These are phyloP conservation scores for Gasterosteus aculeatus DNA, from an alignment of 2,113 vertebrate species.

Conservation along the genomic window DNA sequence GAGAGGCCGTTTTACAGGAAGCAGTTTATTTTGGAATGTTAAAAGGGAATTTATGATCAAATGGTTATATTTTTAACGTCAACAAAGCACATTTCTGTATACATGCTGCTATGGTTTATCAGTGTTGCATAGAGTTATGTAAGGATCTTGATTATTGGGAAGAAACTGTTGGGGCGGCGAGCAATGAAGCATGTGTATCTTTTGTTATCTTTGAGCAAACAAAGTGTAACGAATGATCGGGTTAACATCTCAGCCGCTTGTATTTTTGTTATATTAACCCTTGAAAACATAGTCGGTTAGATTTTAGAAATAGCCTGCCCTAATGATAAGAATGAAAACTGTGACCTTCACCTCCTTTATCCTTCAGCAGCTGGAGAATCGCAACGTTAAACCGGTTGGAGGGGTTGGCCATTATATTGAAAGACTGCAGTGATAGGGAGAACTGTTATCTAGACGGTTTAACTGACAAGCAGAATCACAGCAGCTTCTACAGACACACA, in stretches of 20 bases:
- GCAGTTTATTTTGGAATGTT: slow-evolving; percentile 62
- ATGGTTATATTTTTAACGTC: background rate
- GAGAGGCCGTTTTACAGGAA: slow-evolving; percentile 68
- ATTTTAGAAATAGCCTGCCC: slow-evolving; percentile 7
- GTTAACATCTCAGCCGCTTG: background rate
- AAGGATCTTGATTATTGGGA: background rate
- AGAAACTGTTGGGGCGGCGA: slow-evolving; percentile 10
- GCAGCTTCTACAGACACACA: slow-evolving; percentile 44
- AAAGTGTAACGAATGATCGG: background rate
- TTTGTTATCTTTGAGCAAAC: slow-evolving; percentile 15
- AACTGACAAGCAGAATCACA: slow-evolving; percentile 64
- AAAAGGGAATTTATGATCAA: slow-evolving; percentile 58
- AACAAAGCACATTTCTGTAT: background rate
- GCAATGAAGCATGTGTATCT: background rate
- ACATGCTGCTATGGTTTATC: slow-evolving; percentile 5
- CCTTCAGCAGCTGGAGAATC: slow-evolving; percentile 66
- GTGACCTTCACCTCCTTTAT: slow-evolving; percentile 34
- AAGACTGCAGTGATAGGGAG: slow-evolving; percentile 60
- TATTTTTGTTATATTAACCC: background rate
- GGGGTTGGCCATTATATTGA: slow-evolving; percentile 68
- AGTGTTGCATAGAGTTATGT: background rate
- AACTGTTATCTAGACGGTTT: slow-evolving; percentile 77
- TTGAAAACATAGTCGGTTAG: background rate
- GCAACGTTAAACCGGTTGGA: slow-evolving; percentile 76
- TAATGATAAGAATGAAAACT: slow-evolving; percentile 16